Conservation (phyloP, 53 echinoderm and acorn worm species). For the Pentamera pediparva region DNA sequence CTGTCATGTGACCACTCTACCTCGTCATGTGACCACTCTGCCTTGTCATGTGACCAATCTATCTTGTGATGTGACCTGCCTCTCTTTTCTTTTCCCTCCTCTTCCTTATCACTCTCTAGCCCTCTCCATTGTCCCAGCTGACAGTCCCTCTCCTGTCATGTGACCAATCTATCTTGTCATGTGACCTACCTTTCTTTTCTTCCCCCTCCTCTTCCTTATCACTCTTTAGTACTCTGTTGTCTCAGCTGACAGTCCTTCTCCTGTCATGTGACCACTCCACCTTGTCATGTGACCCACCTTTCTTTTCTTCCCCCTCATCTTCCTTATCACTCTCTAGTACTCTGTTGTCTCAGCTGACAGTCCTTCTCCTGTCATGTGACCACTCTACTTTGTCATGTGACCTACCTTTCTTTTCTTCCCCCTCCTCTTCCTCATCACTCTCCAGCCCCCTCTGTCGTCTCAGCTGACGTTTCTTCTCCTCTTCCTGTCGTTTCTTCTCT, state of each 20-base stretch:
- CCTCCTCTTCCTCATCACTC: conserved; percentile 73
- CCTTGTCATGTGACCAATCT: too few species aligned
- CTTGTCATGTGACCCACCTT: too few species aligned
- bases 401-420: conserved; percentile 3
- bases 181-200: conserved; percentile 37
- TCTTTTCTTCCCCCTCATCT: conserved; percentile 54
- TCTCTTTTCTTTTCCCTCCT: conserved; percentile 42
- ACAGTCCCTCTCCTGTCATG: conserved; percentile 50
- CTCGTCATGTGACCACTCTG: too few species aligned
- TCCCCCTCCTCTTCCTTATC: conserved; percentile 59
- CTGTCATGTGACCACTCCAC: too few species aligned
- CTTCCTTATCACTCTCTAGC: conserved; percentile 65
- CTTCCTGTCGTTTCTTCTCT: conserved; percentile 48
- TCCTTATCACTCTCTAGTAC: conserved; percentile 65
- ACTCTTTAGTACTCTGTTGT: conserved; percentile 53
- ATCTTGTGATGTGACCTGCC: background rate
- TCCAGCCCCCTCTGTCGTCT: conserved; percentile 59
- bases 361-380: too few species aligned
- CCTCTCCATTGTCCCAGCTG: conserved; percentile 54
- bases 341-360: too few species aligned
- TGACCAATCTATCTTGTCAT: too few species aligned
- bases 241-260: conserved; percentile 48
- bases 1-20: too few species aligned
- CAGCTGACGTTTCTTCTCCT: conserved; percentile 50
- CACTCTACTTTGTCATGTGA: too few species aligned